Evolutionary conservation across 2,797 vertebrate genomes (phyloP).

Genomic region (Brotogeris chrysoptera): DNA sequence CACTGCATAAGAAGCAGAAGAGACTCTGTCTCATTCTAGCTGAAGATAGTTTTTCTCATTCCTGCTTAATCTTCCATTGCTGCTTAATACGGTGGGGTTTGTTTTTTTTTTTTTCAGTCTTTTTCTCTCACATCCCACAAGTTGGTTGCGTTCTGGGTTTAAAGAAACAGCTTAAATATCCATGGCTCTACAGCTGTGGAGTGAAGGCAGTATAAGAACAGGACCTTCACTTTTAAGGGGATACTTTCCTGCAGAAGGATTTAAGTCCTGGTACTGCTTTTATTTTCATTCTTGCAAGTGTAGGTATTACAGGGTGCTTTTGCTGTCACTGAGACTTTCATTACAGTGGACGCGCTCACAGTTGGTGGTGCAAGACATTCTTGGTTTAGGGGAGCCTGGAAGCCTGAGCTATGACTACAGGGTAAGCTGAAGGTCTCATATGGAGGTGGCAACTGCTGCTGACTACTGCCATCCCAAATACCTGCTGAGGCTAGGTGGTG

Average conservation of each 20-base stretch:
- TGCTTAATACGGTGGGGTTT: background rate
- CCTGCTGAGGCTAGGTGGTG: background rate
- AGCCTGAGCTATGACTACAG: background rate
- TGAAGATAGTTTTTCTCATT: background rate
- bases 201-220: background rate
- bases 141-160: background rate
- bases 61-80: background rate
- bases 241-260: background rate
- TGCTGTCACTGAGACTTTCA: fast-evolving
- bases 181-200: background rate
- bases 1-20: background rate
- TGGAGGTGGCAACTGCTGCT: background rate
- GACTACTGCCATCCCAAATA: background rate
- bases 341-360: fast-evolving
- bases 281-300: background rate
- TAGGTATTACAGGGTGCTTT: background rate
- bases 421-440: background rate
- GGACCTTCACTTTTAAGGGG: background rate
- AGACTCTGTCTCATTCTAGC: background rate
- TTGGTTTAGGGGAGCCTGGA: background rate
- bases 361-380: background rate
- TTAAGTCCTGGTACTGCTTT: background rate
- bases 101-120: background rate
- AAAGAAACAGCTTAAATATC: background rate
- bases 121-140: background rate